A percentile compares a stretch with the other conserved stretches of the same genome.
These are phyloP conservation scores for Alligator mississippiensis DNA, from an alignment of 2,113 vertebrate species.

Conservation along the genomic window DNA sequence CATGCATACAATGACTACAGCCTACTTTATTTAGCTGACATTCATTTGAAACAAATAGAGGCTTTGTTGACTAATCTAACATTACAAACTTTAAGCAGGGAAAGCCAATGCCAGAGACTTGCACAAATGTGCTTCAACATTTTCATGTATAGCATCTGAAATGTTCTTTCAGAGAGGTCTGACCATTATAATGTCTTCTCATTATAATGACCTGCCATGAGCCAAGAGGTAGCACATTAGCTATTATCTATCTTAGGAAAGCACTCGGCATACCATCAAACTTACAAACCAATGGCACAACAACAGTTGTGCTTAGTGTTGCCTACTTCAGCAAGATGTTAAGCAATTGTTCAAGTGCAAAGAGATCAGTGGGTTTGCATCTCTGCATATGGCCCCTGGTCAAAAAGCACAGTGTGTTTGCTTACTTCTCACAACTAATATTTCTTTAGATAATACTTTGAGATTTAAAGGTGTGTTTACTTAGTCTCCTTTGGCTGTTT, in stretches of 20 bases:
- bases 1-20: background rate
- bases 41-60: conserved; percentile 41
- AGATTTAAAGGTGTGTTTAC: background rate
- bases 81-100: background rate
- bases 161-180: background rate
- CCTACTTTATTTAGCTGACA: background rate
- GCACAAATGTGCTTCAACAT: background rate
- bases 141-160: background rate
- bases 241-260: background rate
- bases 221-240: background rate
- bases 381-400: background rate
- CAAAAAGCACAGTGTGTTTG: background rate
- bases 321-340: background rate
- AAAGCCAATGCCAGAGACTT: background rate
- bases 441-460: background rate
- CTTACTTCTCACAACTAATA: background rate
- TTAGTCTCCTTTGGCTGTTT: background rate
- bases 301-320: background rate
- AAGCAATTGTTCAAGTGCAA: background rate
- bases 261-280: background rate
- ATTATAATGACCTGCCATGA: background rate
- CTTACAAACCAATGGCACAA: background rate
- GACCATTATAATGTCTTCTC: background rate
- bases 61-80: conserved; percentile 18
- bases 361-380: background rate